Base-by-base conservation (phyloP, 2,888 invertebrate genomes). In the Phyllotreta striolata region DNA sequence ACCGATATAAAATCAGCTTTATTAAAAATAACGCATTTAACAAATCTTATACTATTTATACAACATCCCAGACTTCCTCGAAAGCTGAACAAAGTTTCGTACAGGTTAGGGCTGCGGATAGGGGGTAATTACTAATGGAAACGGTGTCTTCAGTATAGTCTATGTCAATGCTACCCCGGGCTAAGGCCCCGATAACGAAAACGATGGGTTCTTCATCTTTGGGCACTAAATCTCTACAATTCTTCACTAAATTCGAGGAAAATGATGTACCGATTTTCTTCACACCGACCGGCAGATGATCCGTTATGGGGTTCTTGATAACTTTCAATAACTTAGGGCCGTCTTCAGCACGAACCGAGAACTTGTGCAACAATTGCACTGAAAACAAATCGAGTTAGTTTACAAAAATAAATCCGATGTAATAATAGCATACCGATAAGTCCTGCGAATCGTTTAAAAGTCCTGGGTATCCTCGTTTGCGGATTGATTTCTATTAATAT, bases 281-380 rank as follows among this genome's bases (percentile, higher is more conserved):
- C 66, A 95, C 94, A 24, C 98, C 98, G 12, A 95, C 93, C 0
- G 99, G 99, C 55, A 99, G 84, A 83, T 99, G 97, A 78, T 94
- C 89, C 5, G 91, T 91, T 0, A 99, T 86, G 0, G 99, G 99
- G 83, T 99, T 99, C 80, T 96, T 97, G 54, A 99, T 96, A 3
- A 96, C 95, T 85, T 96, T 96, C 70, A 99, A 83, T 49, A 99
- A 81, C 79, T 96, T 95, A 0, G 93, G 90, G 0, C 93, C 92
- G 78, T 96, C 94, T 57, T 92, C 90, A 39, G 98, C 96, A 77
- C 96, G 86, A 43, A 99, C 94, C 58, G 92, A 89, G 79, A 95
- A 92, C 80, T 97, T 98, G 79, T 98, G 97, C 55, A 99, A 86
- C 39, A 99, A 84, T 86, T 99, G 98, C 55, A 99, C 98, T 96